Percentiles rank a stretch among this genome's conserved stretches.
These are phyloP conservation scores for Monoplex corrugatus DNA, from an alignment of 2,888 invertebrate species.

Conservation along the genomic window DNA sequence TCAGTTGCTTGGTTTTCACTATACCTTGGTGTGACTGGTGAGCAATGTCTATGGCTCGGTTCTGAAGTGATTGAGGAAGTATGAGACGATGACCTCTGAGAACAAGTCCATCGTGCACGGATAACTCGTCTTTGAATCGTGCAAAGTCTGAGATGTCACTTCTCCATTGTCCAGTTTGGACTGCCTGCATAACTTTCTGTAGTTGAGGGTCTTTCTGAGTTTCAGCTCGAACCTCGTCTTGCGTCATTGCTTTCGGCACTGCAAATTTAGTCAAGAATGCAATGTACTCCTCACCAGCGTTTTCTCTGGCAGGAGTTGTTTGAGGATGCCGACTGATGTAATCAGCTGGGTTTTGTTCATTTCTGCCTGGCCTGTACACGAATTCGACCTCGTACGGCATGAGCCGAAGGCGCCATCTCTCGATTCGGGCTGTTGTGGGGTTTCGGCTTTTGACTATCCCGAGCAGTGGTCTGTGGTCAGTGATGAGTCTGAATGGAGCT, in stretches of 20 bases:
- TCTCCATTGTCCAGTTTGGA: conserved; percentile 53
- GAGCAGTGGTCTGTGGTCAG: background rate
- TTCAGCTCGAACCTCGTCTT: conserved; percentile 54
- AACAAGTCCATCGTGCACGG: conserved; percentile 48
- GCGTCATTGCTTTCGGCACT: conserved; percentile 59
- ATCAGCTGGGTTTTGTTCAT: conserved; percentile 53
- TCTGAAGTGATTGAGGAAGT: conserved; percentile 58
- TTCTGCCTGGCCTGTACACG: conserved; percentile 59
- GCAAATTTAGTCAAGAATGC: conserved; percentile 52
- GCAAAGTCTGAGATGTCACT: conserved; percentile 18
- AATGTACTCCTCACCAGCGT: conserved; percentile 57
- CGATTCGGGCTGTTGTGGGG: conserved; percentile 62
- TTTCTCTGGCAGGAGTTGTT: conserved; percentile 42
- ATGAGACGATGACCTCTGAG: conserved; percentile 51
- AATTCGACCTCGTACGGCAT: conserved; percentile 57
- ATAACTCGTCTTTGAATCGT: conserved; percentile 50
- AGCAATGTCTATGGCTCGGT: conserved; percentile 57
- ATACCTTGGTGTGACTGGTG: conserved; percentile 65
- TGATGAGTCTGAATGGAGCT: background rate
- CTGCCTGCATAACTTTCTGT: conserved; percentile 54
- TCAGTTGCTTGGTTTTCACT: conserved; percentile 58
- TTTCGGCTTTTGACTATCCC: conserved; percentile 55
- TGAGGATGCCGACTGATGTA: conserved; percentile 59
- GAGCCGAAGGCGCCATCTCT: conserved; percentile 60
- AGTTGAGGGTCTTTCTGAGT: conserved; percentile 46